Conservation (phyloP, 2,888 invertebrate genomes). For the Diarsia mendica region DNA sequence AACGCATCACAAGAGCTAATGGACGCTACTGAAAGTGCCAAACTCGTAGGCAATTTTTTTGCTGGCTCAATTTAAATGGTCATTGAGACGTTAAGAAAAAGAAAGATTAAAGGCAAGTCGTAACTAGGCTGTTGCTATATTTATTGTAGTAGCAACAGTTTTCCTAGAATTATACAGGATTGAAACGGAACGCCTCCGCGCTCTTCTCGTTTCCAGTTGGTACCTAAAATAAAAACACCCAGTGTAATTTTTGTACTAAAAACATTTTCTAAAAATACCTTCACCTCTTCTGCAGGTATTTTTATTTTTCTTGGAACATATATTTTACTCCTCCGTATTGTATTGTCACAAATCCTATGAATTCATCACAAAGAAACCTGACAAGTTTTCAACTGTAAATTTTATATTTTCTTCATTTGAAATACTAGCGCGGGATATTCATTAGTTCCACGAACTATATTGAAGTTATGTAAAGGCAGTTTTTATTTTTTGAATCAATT, state of each 20-base stretch:
- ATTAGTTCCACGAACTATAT: slow-evolving; percentile 30
- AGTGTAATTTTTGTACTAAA: background rate
- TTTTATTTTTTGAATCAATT: slow-evolving; percentile 3
- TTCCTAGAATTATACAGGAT: background rate
- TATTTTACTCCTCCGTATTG: background rate
- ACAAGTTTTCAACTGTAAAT: slow-evolving; percentile 23
- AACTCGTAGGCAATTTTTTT: too few species aligned
- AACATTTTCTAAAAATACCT: background rate
- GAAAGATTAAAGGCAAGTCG: background rate
- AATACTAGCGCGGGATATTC: background rate
- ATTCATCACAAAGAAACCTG: slow-evolving; percentile 13
- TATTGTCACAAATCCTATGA: slow-evolving; percentile 1
- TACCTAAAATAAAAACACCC: background rate
- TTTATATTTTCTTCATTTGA: slow-evolving; percentile 8
- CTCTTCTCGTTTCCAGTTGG: slow-evolving; percentile 1
- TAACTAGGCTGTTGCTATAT: background rate
- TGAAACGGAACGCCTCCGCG: background rate
- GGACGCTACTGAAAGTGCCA: too few species aligned
- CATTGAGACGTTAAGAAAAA: too few species aligned
- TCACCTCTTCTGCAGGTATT: background rate
- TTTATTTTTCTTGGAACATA: background rate
- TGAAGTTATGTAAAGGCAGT: slow-evolving; percentile 5
- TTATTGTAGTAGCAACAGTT: background rate
- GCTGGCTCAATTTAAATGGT: too few species aligned
- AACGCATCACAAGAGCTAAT: too few species aligned